Base-by-base conservation (phyloP, 2,888 invertebrate species). In the Ophraella communa region DNA sequence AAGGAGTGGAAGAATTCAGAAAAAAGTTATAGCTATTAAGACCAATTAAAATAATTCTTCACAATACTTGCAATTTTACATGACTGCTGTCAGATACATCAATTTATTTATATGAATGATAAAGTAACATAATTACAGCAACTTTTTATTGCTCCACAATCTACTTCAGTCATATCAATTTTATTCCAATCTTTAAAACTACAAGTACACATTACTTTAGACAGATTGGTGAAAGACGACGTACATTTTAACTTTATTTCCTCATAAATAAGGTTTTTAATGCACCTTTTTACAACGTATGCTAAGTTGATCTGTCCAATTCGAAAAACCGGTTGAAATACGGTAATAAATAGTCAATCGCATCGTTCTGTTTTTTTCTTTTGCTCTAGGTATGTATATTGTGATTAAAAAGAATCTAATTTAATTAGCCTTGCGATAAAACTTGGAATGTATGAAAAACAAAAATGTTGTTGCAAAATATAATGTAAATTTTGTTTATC, bases 181-280 rank as follows among this genome's bases (percentile, higher is more conserved):
- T 58, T 39, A 59, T 59, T 59, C 17, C 21, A 30, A 39, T 51
- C 49, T n/a, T 14, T 39, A 59, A 59, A 59, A 17, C 18, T 21
- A 21, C 24, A 51, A 59, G 51, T 21, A 51, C 39, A 33, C 33
- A 51, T 59, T 42, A 51, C 55, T 58, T n/a, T 27, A 30, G 65
- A 66, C 62, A 66, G 66, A 64, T 66, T 55, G 68, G 62, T 63
- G 57, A 61, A 60, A 59, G 63, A 57, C 66, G 57, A 51, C 53
- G 54, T 53, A 67, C 79, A 79, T 78, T 76, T 72, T 70, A 72
- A 66, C 64, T 72, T 73, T 73, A 73, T 72, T 71, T 59, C 67
- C 64, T 65, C 69, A 71, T 73, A 73, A 73, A 73, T 73, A 73
- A 72, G 66, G 65, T 68, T 73, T 73, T 73, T 73, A 72, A 72